Percentiles rank a stretch among this genome's conserved stretches.
Conservation (phyloP, 2,113 vertebrate species). For the Pardalotus punctatus region DNA sequence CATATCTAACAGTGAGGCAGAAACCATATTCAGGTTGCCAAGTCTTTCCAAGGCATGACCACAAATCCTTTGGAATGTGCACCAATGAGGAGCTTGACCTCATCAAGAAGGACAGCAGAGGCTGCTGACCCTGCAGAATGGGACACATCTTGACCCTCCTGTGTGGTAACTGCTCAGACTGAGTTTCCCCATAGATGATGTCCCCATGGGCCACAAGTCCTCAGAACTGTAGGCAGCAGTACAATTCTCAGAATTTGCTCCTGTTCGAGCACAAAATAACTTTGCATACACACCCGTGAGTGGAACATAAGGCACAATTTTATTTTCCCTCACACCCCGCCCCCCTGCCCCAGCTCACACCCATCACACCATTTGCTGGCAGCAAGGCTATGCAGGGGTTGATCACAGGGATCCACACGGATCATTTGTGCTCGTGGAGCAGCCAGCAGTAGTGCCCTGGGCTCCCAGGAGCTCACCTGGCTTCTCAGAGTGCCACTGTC, state of each 20-base stretch:
- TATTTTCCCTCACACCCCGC: background rate
- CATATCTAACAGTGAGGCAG: background rate
- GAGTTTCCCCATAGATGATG: background rate
- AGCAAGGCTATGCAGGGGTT: accelerated
- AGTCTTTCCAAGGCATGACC: background rate
- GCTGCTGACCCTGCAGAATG: background rate
- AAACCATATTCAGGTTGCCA: background rate
- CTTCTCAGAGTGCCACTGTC: conserved; percentile 83
- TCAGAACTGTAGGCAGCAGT: background rate
- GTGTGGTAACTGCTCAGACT: background rate
- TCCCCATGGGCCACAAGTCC: background rate
- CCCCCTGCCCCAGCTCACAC: background rate
- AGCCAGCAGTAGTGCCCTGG: background rate
- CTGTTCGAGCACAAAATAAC: background rate
- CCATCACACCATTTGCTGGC: background rate
- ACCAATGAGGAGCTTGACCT: background rate
- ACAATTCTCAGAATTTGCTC: background rate
- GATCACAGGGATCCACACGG: accelerated
- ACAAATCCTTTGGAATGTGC: background rate
- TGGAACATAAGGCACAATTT: conserved; percentile 31
- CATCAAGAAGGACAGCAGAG: background rate
- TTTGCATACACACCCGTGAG: background rate
- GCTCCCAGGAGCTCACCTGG: background rate
- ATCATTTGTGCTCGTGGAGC: background rate
- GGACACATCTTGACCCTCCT: background rate